Evolutionary conservation across 2,113 vertebrate species (phyloP).

Genomic region (Acanthisitta chloris): DNA sequence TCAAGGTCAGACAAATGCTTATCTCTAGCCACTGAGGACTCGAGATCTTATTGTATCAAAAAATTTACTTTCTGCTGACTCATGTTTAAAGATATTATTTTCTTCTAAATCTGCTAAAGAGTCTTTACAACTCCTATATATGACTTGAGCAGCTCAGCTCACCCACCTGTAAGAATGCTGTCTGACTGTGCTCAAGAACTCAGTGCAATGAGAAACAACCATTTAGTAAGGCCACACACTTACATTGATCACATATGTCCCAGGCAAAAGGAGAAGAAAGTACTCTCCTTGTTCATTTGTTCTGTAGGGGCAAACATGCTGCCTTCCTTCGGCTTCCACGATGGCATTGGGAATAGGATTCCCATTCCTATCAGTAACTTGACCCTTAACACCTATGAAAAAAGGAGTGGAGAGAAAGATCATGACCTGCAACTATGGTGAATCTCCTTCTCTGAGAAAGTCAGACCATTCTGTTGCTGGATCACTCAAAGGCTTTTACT

Average conservation of each 20-base stretch:
- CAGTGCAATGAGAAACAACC: neutral
- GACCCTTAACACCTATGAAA: constrained; percentile 88
- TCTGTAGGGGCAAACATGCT: constrained; percentile 84
- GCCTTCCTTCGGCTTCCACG: constrained; percentile 83
- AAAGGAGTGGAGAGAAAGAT: neutral
- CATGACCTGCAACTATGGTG: too few species aligned
- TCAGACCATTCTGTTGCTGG: neutral
- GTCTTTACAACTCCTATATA: neutral
- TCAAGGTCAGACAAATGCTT: neutral
- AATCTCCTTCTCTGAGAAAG: neutral
- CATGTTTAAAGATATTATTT: neutral
- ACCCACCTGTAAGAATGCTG: too few species aligned
- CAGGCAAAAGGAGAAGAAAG: constrained; percentile 89
- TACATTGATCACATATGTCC: constrained; percentile 87
- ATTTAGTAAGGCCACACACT: neutral
- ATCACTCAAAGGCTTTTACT: neutral
- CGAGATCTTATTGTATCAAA: neutral
- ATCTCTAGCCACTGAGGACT: neutral
- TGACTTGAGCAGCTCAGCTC: neutral
- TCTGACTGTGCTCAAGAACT: neutral
- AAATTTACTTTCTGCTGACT: neutral
- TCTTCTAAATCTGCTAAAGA: neutral
- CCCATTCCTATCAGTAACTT: constrained; percentile 77
- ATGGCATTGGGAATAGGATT: constrained; percentile 78
- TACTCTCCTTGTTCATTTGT: constrained; percentile 88